Evolutionary conservation across 2,797 vertebrate genomes (phyloP).

Genomic region (Spea hammondii): DNA sequence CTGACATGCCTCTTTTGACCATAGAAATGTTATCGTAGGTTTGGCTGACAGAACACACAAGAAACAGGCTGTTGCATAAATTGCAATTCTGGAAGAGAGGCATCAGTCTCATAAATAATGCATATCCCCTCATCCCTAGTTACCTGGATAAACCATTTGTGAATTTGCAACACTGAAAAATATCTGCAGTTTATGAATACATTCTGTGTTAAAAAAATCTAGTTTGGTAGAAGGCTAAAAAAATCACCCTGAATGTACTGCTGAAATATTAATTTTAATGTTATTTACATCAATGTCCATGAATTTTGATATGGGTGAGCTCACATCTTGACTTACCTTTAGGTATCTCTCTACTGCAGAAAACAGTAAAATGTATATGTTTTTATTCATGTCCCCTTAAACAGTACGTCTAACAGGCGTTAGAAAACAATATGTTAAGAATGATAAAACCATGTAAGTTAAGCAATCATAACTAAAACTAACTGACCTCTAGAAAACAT

Average conservation of each 20-base stretch:
- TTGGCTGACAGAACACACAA: conserved; percentile 10
- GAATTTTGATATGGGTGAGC: not conserved
- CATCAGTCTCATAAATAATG: conserved; percentile 44
- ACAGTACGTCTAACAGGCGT: too few species aligned
- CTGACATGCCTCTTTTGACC: conserved; percentile 1
- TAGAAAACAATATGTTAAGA: too few species aligned
- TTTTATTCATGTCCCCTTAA: too few species aligned
- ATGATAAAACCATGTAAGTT: too few species aligned
- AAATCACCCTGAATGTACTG: conserved; percentile 2
- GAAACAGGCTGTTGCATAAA: conserved; percentile 39
- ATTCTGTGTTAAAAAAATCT: conserved; percentile 36
- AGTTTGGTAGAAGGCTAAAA: conserved; percentile 31
- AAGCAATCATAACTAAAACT: too few species aligned
- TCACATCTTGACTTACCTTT: not conserved
- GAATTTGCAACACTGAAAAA: conserved; percentile 48
- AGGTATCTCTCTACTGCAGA: not conserved
- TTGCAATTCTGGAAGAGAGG: conserved; percentile 40
- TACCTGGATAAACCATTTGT: conserved; percentile 50
- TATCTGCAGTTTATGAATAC: conserved; percentile 46
- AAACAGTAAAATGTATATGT: too few species aligned
- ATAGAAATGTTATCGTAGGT: conserved; percentile 11
- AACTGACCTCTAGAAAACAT: too few species aligned
- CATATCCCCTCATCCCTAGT: conserved; percentile 44
- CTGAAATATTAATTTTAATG: conserved; percentile 32
- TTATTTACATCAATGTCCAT: conserved; percentile 13